Evolutionary conservation across 2,113 vertebrate genomes (phyloP).

Genomic region (Podarcis raffonei): DNA sequence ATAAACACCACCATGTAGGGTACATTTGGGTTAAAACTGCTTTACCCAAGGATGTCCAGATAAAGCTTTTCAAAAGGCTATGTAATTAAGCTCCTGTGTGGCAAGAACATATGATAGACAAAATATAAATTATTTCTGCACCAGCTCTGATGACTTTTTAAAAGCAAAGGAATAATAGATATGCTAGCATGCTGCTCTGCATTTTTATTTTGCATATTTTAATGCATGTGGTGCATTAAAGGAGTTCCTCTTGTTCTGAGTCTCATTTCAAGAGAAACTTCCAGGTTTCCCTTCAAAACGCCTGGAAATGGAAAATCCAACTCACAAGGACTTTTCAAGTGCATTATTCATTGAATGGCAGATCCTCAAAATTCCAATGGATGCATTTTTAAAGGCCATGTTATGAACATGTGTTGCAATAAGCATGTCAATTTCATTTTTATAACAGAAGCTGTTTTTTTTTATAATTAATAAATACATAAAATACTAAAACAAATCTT

Average conservation of each 20-base stretch:
- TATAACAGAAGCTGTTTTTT: background rate
- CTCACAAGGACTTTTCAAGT: slow-evolving; percentile 49
- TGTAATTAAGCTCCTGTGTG: background rate
- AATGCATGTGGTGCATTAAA: slow-evolving; percentile 32
- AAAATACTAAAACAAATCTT: slow-evolving; percentile 73
- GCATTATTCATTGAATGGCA: slow-evolving; percentile 46
- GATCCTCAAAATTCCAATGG: slow-evolving; percentile 44
- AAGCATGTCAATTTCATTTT: slow-evolving; percentile 37
- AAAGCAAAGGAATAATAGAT: background rate
- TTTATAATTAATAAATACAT: slow-evolving; percentile 15
- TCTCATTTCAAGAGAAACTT: slow-evolving; percentile 66
- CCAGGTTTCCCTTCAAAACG: slow-evolving; percentile 66
- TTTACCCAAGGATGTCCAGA: slow-evolving; percentile 4
- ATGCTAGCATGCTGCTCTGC: slow-evolving; percentile 39
- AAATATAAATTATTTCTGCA: slow-evolving; percentile 11
- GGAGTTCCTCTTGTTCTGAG: slow-evolving; percentile 40
- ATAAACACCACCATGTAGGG: slow-evolving; percentile 9
- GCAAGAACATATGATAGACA: background rate
- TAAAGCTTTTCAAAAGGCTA: background rate
- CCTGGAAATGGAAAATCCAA: slow-evolving; percentile 60
- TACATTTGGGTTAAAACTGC: background rate
- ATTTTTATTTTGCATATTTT: slow-evolving; percentile 42
- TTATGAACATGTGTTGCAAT: background rate
- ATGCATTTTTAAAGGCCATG: slow-evolving; percentile 38
- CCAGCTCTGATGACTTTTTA: slow-evolving; percentile 15